phyloP scores from a whole-genome alignment of 30 jellyfish, hydroid and myxozoan species.

The Aurelia sp. region DNA sequence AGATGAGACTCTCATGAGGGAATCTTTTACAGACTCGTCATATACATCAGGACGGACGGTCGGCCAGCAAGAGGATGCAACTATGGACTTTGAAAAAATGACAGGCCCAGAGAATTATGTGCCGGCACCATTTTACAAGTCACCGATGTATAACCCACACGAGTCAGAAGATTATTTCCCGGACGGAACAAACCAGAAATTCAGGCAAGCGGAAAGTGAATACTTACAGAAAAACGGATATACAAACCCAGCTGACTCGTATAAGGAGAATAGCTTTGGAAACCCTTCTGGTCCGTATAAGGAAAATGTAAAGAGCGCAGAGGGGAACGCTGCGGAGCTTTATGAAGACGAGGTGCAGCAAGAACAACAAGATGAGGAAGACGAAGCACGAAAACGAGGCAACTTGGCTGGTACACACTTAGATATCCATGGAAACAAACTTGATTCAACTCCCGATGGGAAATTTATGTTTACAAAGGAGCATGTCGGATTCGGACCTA shows the following conservation, averaged over 20 bases:
- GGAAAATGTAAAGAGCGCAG: slow-evolving; percentile 11
- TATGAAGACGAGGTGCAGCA: slow-evolving; percentile 47
- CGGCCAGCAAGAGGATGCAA: slow-evolving; percentile 50
- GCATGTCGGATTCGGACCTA: slow-evolving; percentile 98
- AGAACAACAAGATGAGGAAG: slow-evolving; percentile 43
- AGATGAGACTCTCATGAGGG: slow-evolving; percentile 37
- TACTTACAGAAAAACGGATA: slow-evolving; percentile 26
- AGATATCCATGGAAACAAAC: slow-evolving; percentile 53
- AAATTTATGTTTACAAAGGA: slow-evolving; percentile 83
- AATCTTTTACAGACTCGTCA: neutral
- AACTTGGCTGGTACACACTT: slow-evolving; percentile 4
- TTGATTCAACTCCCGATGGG: slow-evolving; percentile 38
- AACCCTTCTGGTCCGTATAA: slow-evolving; percentile 10
- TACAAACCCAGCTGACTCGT: slow-evolving; percentile 24
- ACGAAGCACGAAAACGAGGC: slow-evolving; percentile 27
- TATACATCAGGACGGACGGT: slow-evolving; percentile 7
- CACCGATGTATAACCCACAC: slow-evolving; percentile 86
- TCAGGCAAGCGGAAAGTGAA: slow-evolving; percentile 15
- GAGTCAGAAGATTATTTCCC: slow-evolving; percentile 81
- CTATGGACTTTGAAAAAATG: slow-evolving; percentile 68
- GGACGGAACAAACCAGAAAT: slow-evolving; percentile 54
- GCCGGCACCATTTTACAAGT: slow-evolving; percentile 78
- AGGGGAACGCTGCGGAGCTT: slow-evolving; percentile 46
- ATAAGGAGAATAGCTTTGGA: slow-evolving; percentile 5
- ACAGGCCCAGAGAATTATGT: slow-evolving; percentile 71